These are phyloP conservation scores for Cladorhizidae sp. DNA, from an alignment of 37 sponge, comb jelly and placozoan species.

Conservation along the genomic window DNA sequence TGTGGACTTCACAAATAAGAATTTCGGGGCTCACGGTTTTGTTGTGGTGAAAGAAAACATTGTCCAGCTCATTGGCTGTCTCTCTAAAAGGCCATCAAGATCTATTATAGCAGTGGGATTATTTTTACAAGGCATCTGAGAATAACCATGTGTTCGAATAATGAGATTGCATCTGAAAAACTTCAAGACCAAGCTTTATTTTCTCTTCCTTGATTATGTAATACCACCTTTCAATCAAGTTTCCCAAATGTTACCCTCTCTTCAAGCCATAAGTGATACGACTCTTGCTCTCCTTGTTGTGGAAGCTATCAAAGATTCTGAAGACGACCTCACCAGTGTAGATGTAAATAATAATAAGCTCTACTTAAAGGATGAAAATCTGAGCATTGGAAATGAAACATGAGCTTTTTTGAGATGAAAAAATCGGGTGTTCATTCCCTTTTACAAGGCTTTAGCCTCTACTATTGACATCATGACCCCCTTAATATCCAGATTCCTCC, in stretches of 20 bases:
- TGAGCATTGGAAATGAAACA: slow-evolving; percentile 21
- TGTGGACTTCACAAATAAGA: slow-evolving; percentile 36
- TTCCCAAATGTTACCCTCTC: slow-evolving; percentile 31
- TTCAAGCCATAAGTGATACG: slow-evolving; percentile 24
- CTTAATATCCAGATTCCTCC: too few relatives aligned
- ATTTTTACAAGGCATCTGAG: too few relatives aligned
- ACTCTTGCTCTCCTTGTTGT: too few relatives aligned
- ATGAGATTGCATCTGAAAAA: slow-evolving; percentile 21
- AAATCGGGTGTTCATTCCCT: too few relatives aligned
- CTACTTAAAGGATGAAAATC: too few relatives aligned
- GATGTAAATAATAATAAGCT: neutral
- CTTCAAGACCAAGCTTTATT: slow-evolving; percentile 8
- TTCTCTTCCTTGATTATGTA: slow-evolving; percentile 13
- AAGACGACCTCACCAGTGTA: neutral
- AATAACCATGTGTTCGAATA: too few relatives aligned
- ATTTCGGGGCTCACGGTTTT: slow-evolving; percentile 35
- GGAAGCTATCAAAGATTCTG: too few relatives aligned
- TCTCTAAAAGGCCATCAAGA: slow-evolving; percentile 12
- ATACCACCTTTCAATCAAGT: slow-evolving; percentile 43
- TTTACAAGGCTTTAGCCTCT: slow-evolving; percentile 10
- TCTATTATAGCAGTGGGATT: slow-evolving; percentile 59
- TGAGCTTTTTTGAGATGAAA: neutral
- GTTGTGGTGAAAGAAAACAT: slow-evolving; percentile 23
- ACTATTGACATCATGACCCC: too few relatives aligned
- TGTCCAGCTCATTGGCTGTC: slow-evolving; percentile 50